Evolutionary conservation across 2,888 invertebrate species (phyloP).

Genomic region (Lasioglossum villosulum): DNA sequence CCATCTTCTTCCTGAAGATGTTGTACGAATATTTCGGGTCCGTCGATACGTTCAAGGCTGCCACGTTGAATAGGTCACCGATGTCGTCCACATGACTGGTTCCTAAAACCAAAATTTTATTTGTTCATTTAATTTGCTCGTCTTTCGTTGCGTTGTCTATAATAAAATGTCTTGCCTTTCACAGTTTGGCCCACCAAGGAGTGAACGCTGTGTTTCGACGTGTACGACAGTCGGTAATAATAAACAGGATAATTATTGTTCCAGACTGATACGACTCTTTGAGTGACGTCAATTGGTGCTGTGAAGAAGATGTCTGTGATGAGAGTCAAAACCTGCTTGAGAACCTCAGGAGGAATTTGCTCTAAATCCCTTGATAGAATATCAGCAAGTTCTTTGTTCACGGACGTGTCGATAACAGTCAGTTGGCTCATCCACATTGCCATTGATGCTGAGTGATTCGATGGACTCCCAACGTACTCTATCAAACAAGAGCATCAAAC

Average conservation of each 20-base stretch:
- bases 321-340: neutral
- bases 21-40: neutral
- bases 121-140: neutral
- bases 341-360: neutral
- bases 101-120: neutral
- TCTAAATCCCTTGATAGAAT: fast-evolving
- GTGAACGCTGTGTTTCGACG: slow-evolving; percentile 28
- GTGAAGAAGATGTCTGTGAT: slow-evolving; percentile 56
- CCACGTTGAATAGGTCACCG: neutral
- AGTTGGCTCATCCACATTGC: neutral
- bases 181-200: neutral
- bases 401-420: neutral
- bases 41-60: neutral
- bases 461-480: neutral
- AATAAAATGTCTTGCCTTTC: neutral
- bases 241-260: slow-evolving; percentile 54
- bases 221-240: slow-evolving; percentile 69
- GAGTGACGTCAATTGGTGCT: slow-evolving; percentile 67
- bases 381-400: neutral
- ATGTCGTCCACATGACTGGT: slow-evolving; percentile 3
- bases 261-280: slow-evolving; percentile 51
- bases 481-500: neutral
- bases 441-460: neutral
- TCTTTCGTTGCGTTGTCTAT: neutral
- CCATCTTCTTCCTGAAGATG: neutral